Percentiles rank a stretch among this genome's conserved stretches.
phyloP scores from a whole-genome alignment of 2,113 vertebrate genomes.

The Eulemur rufifrons region DNA sequence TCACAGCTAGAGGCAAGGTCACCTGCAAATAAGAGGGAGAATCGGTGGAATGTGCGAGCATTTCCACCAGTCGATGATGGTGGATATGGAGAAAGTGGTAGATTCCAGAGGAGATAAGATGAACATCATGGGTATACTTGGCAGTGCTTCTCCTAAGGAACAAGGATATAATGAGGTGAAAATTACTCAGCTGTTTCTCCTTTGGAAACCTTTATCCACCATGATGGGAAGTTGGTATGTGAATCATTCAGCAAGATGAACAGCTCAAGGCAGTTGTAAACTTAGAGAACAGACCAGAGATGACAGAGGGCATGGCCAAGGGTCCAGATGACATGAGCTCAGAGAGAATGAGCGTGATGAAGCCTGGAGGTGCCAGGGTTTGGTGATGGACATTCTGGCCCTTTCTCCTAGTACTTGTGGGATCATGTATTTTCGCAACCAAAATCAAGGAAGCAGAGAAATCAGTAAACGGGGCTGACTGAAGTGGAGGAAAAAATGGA shows the following conservation, averaged over 20 bases:
- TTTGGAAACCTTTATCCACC: neutral
- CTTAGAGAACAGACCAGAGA: neutral
- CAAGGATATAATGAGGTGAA: neutral
- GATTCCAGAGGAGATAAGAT: neutral
- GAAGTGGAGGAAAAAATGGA: neutral
- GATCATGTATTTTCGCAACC: neutral
- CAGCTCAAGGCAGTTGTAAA: neutral
- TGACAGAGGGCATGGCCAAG: neutral
- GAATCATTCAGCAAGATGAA: neutral
- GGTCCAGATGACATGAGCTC: neutral
- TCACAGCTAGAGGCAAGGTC: neutral
- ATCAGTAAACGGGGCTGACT: neutral
- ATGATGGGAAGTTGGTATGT: neutral
- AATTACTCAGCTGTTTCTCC: neutral
- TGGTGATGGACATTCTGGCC: neutral
- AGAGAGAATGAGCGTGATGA: neutral
- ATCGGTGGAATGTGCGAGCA: neutral
- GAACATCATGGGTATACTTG: neutral
- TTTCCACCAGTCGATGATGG: neutral
- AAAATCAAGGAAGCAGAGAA: neutral
- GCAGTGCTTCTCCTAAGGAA: neutral
- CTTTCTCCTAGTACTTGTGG: neutral
- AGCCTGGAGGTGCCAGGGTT: neutral
- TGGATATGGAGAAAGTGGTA: neutral
- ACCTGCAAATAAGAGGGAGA: neutral